Percentiles rank a stretch among this genome's conserved stretches.
Evolutionary conservation across 2,888 invertebrate genomes (phyloP).

Genomic region (Hyles lineata): DNA sequence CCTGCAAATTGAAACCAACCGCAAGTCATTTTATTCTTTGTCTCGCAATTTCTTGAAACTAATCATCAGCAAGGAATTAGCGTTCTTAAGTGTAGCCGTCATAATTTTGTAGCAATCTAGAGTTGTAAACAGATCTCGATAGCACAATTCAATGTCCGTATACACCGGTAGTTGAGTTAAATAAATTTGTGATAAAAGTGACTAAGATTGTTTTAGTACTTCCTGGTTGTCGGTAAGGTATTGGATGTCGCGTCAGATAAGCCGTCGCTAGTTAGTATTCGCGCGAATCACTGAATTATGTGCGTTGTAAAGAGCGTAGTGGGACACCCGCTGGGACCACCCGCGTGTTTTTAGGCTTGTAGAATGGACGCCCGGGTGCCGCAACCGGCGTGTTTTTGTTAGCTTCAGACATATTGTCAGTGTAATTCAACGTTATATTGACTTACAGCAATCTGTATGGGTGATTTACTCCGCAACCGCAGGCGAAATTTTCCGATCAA

Average conservation of each 20-base stretch:
- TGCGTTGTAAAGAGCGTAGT: slow-evolving; percentile 67
- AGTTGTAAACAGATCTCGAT: background rate
- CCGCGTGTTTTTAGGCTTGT: slow-evolving; percentile 61
- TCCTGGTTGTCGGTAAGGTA: slow-evolving; percentile 65
- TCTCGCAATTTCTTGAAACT: slow-evolving; percentile 63
- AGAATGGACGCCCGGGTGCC: slow-evolving; percentile 47
- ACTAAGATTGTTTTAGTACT: slow-evolving; percentile 69
- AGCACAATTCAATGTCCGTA: background rate
- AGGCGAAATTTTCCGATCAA: slow-evolving; percentile 17
- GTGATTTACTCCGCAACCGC: slow-evolving; percentile 3
- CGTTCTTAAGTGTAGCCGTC: background rate
- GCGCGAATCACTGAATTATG: slow-evolving; percentile 81
- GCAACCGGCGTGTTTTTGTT: slow-evolving; percentile 42
- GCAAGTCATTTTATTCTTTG: slow-evolving; percentile 69
- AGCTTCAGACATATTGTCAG: slow-evolving; percentile 39
- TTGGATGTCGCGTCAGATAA: slow-evolving; percentile 71
- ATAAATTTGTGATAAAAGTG: slow-evolving; percentile 51
- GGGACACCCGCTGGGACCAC: slow-evolving; percentile 80
- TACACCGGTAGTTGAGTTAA: slow-evolving; percentile 10
- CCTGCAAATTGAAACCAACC: slow-evolving; percentile 75
- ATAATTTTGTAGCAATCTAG: background rate
- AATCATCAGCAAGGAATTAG: slow-evolving; percentile 35
- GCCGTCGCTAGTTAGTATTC: slow-evolving; percentile 69
- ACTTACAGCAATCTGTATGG: slow-evolving; percentile 17
- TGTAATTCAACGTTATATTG: slow-evolving; percentile 39